phyloP scores from a whole-genome alignment of 2,888 invertebrate species.

The Calliphora vomitoria region DNA sequence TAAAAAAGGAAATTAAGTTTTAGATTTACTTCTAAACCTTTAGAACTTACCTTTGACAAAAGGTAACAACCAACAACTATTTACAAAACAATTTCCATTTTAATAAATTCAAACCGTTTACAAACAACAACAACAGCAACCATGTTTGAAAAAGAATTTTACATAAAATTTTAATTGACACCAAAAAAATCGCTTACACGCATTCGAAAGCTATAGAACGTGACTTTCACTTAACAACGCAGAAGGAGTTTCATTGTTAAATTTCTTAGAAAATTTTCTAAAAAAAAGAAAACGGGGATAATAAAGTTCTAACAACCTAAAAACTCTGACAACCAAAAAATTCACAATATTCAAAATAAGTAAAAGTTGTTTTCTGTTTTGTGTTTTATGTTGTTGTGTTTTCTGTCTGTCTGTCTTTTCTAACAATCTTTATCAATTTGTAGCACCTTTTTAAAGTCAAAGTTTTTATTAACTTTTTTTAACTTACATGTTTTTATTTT shows the following conservation, averaged over 20 bases:
- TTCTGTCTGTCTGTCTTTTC: not conserved
- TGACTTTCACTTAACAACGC: not conserved
- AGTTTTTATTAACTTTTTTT: slow-evolving; percentile 2
- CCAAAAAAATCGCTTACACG: not conserved
- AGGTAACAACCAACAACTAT: not conserved
- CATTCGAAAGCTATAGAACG: not conserved
- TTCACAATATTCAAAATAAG: not conserved
- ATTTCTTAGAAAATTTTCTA: not conserved
- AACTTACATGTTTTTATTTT: not conserved
- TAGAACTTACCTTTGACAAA: not conserved
- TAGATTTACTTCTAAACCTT: not conserved
- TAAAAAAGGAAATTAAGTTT: not conserved
- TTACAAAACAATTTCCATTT: slow-evolving; percentile 2
- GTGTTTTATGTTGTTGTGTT: not conserved
- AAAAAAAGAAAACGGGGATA: not conserved
- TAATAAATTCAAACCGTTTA: not conserved
- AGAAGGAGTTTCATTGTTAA: not conserved
- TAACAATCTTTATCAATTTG: slow-evolving; percentile 6
- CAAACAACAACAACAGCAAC: not conserved
- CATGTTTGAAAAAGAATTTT: not conserved
- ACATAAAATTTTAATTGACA: slow-evolving; percentile 19
- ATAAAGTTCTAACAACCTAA: not conserved
- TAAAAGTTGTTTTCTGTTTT: not conserved
- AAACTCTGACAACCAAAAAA: not conserved
- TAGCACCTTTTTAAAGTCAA: slow-evolving; percentile 22